Percentiles rank a stretch among this genome's conserved stretches.
Conservation (phyloP, 2,888 invertebrate species). For the Balanococcus diminutus region DNA sequence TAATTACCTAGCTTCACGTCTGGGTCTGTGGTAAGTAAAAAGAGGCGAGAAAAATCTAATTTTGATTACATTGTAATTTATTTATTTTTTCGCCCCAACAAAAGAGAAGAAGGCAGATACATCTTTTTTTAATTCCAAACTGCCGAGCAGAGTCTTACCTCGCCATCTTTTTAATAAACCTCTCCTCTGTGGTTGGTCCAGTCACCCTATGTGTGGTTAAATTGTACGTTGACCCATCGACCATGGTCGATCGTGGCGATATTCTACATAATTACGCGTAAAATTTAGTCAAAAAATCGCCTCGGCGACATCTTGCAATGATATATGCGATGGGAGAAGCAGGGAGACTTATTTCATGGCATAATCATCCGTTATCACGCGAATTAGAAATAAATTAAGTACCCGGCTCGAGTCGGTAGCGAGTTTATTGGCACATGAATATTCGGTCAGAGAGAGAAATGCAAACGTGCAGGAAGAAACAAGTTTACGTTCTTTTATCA, state of each 20-base stretch:
- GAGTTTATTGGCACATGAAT: not conserved
- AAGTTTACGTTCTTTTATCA: not conserved
- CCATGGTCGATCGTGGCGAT: no score
- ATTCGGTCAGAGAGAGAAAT: not conserved
- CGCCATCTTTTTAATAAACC: not conserved
- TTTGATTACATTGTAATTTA: slow-evolving; percentile 14
- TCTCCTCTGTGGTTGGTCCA: not conserved
- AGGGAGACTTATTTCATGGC: not conserved
- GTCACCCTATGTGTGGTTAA: not conserved
- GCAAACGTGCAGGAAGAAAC: not conserved
- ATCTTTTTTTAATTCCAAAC: not conserved
- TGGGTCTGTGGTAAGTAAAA: no score
- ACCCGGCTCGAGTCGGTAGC: not conserved
- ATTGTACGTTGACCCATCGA: not conserved
- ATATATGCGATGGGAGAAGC: not conserved
- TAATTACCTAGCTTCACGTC: not conserved
- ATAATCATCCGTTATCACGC: not conserved
- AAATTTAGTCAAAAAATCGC: not conserved
- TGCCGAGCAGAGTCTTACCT: not conserved
- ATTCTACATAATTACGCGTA: not conserved
- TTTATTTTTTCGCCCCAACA: slow-evolving; percentile 2
- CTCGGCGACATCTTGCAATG: not conserved
- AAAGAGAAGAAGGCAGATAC: not conserved
- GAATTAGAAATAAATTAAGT: not conserved
- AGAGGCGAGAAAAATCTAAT: slow-evolving; percentile 16